Conservation (phyloP, 1,140 invertebrate species). For the Achatina immaculata region DNA sequence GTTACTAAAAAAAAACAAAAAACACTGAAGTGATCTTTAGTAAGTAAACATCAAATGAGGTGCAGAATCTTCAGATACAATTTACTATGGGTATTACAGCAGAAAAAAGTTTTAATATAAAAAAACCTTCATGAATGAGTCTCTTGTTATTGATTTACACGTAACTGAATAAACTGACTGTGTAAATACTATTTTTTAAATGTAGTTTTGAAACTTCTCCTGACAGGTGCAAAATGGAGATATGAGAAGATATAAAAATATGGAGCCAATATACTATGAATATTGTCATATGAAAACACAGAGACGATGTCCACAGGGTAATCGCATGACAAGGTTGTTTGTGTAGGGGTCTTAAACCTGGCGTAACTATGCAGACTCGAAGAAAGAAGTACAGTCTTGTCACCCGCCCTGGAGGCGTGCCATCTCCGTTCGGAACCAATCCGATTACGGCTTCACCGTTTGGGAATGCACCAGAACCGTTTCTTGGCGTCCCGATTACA, state of each 20-base stretch:
- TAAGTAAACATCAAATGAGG: too few species aligned
- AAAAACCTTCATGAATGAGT: too few species aligned
- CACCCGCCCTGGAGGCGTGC: slow-evolving; percentile 10
- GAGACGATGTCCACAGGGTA: too few species aligned
- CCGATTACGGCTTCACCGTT: slow-evolving; percentile 2
- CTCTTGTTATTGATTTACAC: too few species aligned
- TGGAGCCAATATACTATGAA: background rate
- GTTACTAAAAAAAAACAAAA: too few species aligned
- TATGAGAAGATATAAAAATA: background rate
- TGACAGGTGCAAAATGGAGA: background rate
- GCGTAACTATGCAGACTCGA: slow-evolving; percentile 3
- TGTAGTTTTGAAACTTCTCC: background rate
- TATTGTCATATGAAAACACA: background rate
- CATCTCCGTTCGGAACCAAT: slow-evolving; percentile 10
- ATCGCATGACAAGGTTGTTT: background rate
- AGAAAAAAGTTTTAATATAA: too few species aligned
- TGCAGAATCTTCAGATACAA: too few species aligned
- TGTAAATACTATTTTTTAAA: too few species aligned
- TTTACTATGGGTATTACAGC: too few species aligned
- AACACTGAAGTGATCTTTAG: too few species aligned
- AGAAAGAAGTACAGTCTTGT: slow-evolving; percentile 29
- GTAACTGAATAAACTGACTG: too few species aligned
- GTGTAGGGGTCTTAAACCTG: background rate
- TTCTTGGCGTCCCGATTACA: background rate
- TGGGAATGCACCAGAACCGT: slow-evolving; percentile 1